A percentile compares a stretch with the other conserved stretches of the same genome.
Evolutionary conservation across 2,113 vertebrate species (phyloP).

Genomic region (Apodemus sylvaticus): DNA sequence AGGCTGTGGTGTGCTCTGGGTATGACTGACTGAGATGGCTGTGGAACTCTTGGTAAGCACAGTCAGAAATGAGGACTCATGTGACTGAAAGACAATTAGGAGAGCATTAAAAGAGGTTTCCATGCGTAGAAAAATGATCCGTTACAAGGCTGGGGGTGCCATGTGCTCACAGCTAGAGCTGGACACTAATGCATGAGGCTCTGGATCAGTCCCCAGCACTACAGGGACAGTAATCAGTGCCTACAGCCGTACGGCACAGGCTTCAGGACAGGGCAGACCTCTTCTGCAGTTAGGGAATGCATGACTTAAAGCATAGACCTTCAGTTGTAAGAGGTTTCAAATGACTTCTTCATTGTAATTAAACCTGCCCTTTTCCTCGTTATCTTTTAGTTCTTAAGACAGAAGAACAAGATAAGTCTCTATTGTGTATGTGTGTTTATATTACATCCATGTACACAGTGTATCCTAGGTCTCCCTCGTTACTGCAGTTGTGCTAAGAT

Average conservation of each 20-base stretch:
- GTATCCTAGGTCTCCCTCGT: slow-evolving; percentile 39
- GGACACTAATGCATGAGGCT: neutral
- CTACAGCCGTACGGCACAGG: neutral
- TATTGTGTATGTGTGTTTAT: slow-evolving; percentile 79
- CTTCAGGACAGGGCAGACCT: neutral
- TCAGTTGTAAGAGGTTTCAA: slow-evolving; percentile 51
- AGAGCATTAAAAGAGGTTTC: neutral
- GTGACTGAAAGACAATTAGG: neutral
- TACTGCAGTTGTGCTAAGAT: slow-evolving; percentile 41
- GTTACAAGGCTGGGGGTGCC: neutral
- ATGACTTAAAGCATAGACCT: slow-evolving; percentile 11
- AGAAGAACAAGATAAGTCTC: slow-evolving; percentile 81
- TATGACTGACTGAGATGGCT: neutral
- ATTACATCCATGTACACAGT: slow-evolving; percentile 52
- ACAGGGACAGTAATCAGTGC: neutral
- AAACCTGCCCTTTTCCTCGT: slow-evolving; percentile 79
- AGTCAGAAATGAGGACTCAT: neutral
- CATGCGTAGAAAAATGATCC: neutral
- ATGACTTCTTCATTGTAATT: slow-evolving; percentile 74
- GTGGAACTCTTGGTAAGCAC: slow-evolving; percentile 34
- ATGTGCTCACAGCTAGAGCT: neutral
- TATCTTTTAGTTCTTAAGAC: slow-evolving; percentile 82
- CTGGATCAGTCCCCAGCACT: neutral
- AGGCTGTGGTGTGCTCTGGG: neutral
- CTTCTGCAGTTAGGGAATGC: neutral